Evolutionary conservation across 1,140 invertebrate species (phyloP), one percentile per base, ranked within the genome.

Genomic region (Reticulitermes speratus): DNA sequence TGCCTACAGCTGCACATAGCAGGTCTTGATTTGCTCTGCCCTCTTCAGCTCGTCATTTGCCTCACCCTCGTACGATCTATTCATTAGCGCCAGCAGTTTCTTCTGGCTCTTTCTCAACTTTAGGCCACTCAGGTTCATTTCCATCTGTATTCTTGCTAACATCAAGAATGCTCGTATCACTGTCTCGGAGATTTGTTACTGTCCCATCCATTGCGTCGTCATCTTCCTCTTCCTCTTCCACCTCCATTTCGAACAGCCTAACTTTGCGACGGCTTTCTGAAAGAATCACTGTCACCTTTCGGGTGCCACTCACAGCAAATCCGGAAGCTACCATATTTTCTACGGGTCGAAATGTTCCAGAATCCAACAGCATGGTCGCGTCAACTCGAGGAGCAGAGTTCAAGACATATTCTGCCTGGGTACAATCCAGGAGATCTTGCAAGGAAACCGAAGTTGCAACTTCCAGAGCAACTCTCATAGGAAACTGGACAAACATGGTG

Each of bases 201-300:
- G 90, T 90, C n/a, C 92, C 91, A 9, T 93, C 93, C 88, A 90
- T 90, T 52, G 89, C 90, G 6, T 93, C 95, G 81, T 96, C 95
- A 84, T 97, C 96, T 52, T 97, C 95, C 88, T 97, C 97, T 88
- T 98, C 97, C 12, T 96, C 96, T 89, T 97, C 97, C 0, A 95
- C 95, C 92, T 98, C 97, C 94, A 98, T 98, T 90, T 98, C 97
- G 89, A 97, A 96, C 59, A 98, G 92, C 87, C 96, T 92, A 81
- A 98, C 95, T 90, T 97, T 96, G 85, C 96, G 93, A 87, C 92
- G 92, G 88, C 94, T 96, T 89, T 96, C 95, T 30, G 96, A 96
- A 21, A 98, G 91, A 86, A 98, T 94, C 82, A 97, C 96, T 19
- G 97, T 95, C 44, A 98, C 96, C 92, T 98, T 97, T 69, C 97